Evolutionary conservation across 2,888 invertebrate species (phyloP), one percentile per base, ranked within the genome.

Genomic region (Stenchaetothrips biformis): DNA sequence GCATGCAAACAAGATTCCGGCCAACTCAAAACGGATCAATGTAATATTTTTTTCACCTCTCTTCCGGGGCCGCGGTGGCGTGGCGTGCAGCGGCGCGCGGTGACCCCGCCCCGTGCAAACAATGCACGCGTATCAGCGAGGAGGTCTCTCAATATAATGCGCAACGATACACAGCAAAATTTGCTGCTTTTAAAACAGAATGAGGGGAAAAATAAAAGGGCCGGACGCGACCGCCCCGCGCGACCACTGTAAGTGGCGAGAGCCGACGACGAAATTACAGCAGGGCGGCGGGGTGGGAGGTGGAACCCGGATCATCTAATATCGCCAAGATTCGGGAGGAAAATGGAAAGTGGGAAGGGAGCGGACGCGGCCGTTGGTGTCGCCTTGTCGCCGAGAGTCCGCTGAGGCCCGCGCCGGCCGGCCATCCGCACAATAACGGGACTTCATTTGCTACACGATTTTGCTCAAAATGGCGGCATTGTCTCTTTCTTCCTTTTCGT

Each of bases 381-480:
- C 37, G 1, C 2, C 37, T 37, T 37, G 37, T 37, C 37, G 37
- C 37, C 37, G 37, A 4, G 37, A 37, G 37, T 1, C 37, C 37
- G 37, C 37, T 4, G 37, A 37, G 37, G 37, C 37, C 37, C 37
- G 37, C 37, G 37, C 4, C 37, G 4, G 4, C 37, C 37, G 37
- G 37, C 37, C 37, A 37, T 37, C 37, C 37, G 37, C 67, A 74
- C 25, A 74, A 74, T 74, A 74, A 74, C 67, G 67, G 25, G 67
- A 74, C 67, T 74, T 74, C 67, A 74, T 74, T 74, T 74, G 67
- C 67, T 74, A 74, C 67, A 74, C 67, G 67, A 74, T 74, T 74
- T 74, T 74, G 8, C 67, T 74, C 67, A 74, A 74, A 74, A 74
- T 74, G 67, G 67, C 67, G 67, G 25, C 9, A 21, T n/a, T 21